Percentiles rank a stretch among this genome's conserved stretches.
Evolutionary conservation across 2,888 invertebrate genomes (phyloP).

Genomic region (Phania funesta): DNA sequence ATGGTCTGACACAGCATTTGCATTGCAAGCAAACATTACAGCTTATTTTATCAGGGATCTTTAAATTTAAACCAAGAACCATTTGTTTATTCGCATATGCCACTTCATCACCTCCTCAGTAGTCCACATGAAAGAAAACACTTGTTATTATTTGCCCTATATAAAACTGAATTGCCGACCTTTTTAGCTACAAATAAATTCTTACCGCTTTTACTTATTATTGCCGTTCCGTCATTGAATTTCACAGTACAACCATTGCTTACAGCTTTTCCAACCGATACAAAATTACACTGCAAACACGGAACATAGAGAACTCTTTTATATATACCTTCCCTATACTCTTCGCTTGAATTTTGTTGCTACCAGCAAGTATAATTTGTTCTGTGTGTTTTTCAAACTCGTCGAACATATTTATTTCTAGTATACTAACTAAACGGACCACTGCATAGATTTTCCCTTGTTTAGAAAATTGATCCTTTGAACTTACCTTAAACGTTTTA

Average conservation of each 20-base stretch:
- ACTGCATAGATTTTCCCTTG: too few species aligned
- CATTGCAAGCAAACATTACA: constrained; percentile 41
- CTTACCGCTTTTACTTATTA: neutral
- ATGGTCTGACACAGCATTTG: constrained; percentile 43
- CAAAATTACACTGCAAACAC: constrained; percentile 40
- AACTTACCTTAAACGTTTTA: too few species aligned
- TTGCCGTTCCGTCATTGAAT: neutral
- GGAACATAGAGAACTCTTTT: constrained; percentile 46
- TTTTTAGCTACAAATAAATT: constrained; percentile 17
- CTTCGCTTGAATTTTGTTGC: constrained; percentile 27
- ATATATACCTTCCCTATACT: constrained; percentile 24
- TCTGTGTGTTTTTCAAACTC: neutral
- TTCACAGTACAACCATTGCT: neutral
- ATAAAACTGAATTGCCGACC: constrained; percentile 39
- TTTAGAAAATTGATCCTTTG: too few species aligned
- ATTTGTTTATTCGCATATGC: constrained; percentile 34
- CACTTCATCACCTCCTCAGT: constrained; percentile 2
- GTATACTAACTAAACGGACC: too few species aligned
- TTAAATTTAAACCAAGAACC: constrained; percentile 30
- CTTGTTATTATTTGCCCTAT: neutral
- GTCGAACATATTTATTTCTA: constrained; percentile 25
- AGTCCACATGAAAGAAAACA: neutral
- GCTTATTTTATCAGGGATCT: constrained; percentile 31
- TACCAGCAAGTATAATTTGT: constrained; percentile 20
- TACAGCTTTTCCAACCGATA: constrained; percentile 34